Base-by-base conservation (phyloP, 2,888 invertebrate genomes). In the Gasteruption jaculator region DNA sequence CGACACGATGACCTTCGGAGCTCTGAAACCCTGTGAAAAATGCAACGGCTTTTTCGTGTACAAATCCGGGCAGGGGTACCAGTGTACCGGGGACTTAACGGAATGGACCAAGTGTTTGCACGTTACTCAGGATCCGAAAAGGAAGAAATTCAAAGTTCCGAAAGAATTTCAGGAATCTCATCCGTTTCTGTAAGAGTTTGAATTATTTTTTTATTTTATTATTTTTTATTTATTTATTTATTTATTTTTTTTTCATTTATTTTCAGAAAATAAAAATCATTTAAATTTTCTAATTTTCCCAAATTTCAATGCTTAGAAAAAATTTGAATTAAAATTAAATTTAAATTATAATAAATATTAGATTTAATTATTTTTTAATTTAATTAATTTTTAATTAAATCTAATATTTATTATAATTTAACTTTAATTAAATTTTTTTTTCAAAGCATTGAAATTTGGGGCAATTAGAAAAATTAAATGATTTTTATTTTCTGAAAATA, bases 51-150 rank as follows among this genome's bases (percentile, higher is more conserved):
- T 91, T 60, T 76, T 86, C 14, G 72, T 78, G 24, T 80, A 83
- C 56, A 76, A 76, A 49, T 74, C 74, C 41, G 83, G 85, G 19
- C 75, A 79, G 44, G 88, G 90, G 4, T 99, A 97, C 65, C 77
- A 81, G 48, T 99, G 97, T 68, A 80, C 79, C 48, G 93, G 93
- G 60, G 75, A 85, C 63, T 57, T 89, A 21, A 85, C 83, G 8
- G 94, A 92, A 63, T 97, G 93, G 92, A 85, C 89, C 0, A 90
- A 89, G 69, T 97, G 97, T 68, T 76, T 79, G 39, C 78, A 82
- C 56, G 67, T 81, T 4, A 78, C 82, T 0, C 81, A 81, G 55
- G 79, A 82, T 27, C 96, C 96, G 0, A 74, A 81, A 48, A 76
- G 94, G 43, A 74, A 61, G 5, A 71, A 80, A 5, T 88, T 93